Evolutionary conservation across 2,113 vertebrate species (phyloP).

Genomic region (Neomonachus schauinslandi): DNA sequence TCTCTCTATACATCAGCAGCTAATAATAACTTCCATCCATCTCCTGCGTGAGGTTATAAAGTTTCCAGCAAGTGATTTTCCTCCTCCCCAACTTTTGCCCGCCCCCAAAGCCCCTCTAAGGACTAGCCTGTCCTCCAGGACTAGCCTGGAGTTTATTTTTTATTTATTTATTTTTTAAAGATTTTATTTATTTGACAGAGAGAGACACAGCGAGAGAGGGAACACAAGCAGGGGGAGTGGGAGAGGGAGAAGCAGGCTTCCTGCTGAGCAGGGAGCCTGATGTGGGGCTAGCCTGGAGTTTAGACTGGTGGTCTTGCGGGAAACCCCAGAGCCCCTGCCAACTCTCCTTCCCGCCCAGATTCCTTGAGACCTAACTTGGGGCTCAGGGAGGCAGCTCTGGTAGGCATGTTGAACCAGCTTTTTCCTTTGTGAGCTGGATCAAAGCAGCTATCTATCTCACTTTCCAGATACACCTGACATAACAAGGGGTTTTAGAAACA

Average conservation of each 20-base stretch:
- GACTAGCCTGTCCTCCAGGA: neutral
- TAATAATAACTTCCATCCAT: conserved; percentile 38
- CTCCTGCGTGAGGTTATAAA: neutral
- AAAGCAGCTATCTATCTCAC: neutral
- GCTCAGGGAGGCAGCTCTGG: neutral
- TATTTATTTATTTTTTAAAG: too few species aligned
- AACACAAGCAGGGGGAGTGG: too few species aligned
- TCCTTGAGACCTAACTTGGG: neutral
- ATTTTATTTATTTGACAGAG: too few species aligned
- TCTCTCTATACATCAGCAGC: conserved; percentile 13
- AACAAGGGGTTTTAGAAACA: neutral
- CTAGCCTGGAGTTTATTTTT: too few species aligned
- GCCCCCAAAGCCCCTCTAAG: neutral
- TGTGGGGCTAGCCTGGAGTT: too few species aligned
- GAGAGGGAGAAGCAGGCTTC: too few species aligned
- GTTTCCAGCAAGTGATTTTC: conserved; percentile 24
- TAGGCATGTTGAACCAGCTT: neutral
- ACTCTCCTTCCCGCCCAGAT: neutral
- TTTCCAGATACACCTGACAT: neutral
- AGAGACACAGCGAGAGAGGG: too few species aligned
- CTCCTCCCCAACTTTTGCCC: neutral
- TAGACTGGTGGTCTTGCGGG: neutral
- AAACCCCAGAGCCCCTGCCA: neutral
- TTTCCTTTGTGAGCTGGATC: neutral
- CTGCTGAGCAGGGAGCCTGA: too few species aligned